These are phyloP conservation scores for Erythrocercus mccallii DNA, from an alignment of 2,113 vertebrate species.

Conservation along the genomic window DNA sequence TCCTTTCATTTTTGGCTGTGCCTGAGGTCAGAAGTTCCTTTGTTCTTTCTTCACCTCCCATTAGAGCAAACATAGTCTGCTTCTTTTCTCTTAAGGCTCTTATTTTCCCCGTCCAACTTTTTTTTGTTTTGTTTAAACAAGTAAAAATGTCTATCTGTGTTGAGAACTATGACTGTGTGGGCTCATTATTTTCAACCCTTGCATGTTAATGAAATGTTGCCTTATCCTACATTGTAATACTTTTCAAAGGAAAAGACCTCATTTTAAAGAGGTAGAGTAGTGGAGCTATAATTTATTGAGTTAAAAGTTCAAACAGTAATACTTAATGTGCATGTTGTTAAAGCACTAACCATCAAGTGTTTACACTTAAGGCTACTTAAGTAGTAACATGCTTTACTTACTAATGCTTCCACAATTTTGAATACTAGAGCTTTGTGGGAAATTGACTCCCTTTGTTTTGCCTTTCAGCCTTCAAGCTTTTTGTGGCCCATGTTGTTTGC, in stretches of 20 bases:
- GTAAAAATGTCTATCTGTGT: background rate
- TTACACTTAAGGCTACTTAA: background rate
- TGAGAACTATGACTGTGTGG: background rate
- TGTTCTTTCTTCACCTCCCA: slow-evolving; percentile 43
- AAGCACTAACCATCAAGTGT: background rate
- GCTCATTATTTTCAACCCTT: slow-evolving; percentile 8
- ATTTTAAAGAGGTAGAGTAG: background rate
- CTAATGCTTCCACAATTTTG: background rate
- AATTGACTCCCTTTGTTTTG: background rate
- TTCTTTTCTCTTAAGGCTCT: background rate
- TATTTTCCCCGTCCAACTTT: background rate
- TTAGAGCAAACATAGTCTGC: slow-evolving; percentile 30
- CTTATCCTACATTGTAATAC: background rate
- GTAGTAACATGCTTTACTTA: background rate
- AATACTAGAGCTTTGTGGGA: background rate
- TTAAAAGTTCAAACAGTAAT: background rate
- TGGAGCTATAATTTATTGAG: background rate
- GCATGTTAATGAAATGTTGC: slow-evolving; percentile 14
- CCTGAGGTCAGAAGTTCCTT: slow-evolving; percentile 50
- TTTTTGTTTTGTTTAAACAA: background rate
- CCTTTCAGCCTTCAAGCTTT: background rate
- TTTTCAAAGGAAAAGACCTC: background rate
- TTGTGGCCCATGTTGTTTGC: background rate
- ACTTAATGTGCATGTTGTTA: background rate
- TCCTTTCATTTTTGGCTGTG: slow-evolving; percentile 49